A percentile compares a stretch with the other conserved stretches of the same genome.
Conservation (phyloP, 2,113 vertebrate species). For the Bolborhynchus lineola region DNA sequence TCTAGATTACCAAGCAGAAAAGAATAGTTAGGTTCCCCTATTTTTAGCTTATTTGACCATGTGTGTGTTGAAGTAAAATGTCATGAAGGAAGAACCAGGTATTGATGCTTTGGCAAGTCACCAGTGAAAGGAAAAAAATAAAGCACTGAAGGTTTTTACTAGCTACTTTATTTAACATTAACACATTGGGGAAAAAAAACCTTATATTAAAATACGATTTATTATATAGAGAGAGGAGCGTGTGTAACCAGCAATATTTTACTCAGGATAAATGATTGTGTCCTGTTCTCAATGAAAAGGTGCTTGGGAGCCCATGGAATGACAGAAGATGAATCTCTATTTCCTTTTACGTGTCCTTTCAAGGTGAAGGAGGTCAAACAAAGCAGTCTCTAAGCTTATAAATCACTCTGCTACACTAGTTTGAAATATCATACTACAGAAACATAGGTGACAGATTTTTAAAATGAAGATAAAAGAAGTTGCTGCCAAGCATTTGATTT, state of each 20-base stretch:
- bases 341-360: conserved; percentile 50
- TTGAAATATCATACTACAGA: conserved; percentile 41
- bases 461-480: conserved; percentile 57
- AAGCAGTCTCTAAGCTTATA: conserved; percentile 24
- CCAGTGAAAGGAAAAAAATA: not conserved
- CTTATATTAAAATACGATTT: not conserved
- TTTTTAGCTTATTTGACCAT: not conserved
- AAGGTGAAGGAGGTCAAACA: conserved; percentile 60
- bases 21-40: not conserved
- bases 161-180: not conserved
- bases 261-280: not conserved
- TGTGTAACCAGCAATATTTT: conserved; percentile 1
- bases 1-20: not conserved
- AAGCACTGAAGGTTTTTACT: not conserved
- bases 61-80: not conserved
- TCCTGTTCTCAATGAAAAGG: not conserved
- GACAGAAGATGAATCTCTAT: conserved; percentile 41
- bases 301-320: not conserved
- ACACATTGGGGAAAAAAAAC: not conserved
- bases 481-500: conserved; percentile 48
- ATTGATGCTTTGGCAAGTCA: not conserved
- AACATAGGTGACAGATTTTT: conserved; percentile 34
- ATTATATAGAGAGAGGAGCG: not conserved
- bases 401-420: conserved; percentile 39
- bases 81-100: not conserved